phyloP scores from a whole-genome alignment of 2,113 vertebrate genomes.

The Oncorhynchus mykiss region DNA sequence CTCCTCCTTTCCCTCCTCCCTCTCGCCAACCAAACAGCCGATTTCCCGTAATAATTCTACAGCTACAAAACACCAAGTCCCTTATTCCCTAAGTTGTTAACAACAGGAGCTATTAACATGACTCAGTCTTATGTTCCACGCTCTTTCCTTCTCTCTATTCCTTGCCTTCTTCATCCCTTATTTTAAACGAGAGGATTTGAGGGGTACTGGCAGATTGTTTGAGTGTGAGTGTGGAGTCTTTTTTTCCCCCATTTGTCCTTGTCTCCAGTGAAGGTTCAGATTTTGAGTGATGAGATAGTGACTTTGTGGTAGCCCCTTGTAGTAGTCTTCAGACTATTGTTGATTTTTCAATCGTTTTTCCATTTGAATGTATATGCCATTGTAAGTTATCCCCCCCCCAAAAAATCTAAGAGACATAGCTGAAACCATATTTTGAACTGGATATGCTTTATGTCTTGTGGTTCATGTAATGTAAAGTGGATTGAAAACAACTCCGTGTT shows the following conservation, averaged over 20 bases:
- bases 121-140: constrained; percentile 65
- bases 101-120: constrained; percentile 74
- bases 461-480: not conserved
- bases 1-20: constrained; percentile 41
- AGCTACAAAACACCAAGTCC: constrained; percentile 66
- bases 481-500: not conserved
- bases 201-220: not conserved
- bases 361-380: too few relatives aligned
- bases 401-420: too few relatives aligned
- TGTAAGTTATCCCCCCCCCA: too few relatives aligned
- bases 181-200: not conserved
- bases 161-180: not conserved
- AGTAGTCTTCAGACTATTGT: too few relatives aligned
- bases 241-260: not conserved
- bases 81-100: constrained; percentile 72
- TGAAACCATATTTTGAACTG: too few relatives aligned
- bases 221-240: not conserved
- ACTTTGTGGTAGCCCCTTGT: too few relatives aligned
- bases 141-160: constrained; percentile 44
- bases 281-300: too few relatives aligned
- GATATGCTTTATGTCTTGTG: not conserved
- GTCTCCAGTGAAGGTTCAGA: too few relatives aligned
- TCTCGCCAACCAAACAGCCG: constrained; percentile 46
- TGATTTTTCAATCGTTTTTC: too few relatives aligned
- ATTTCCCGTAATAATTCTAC: constrained; percentile 71